Conservation (phyloP, 2,888 invertebrate species). For the Acanthosoma haemorrhoidale region DNA sequence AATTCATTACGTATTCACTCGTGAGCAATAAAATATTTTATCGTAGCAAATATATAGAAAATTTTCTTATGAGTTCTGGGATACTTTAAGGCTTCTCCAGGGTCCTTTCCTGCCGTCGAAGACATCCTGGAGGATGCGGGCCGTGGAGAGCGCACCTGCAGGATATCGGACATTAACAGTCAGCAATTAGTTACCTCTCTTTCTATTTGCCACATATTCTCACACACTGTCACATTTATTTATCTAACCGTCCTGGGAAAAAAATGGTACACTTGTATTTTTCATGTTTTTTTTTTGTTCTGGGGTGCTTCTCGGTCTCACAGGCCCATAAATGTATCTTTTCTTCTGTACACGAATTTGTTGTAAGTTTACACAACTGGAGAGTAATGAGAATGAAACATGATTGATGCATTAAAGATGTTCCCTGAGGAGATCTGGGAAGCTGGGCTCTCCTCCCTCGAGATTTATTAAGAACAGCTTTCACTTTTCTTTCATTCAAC, state of each 20-base stretch:
- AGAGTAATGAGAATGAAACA: background rate
- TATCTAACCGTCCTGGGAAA: no score
- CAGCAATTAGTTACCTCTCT: background rate
- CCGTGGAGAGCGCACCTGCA: slow-evolving; percentile 19
- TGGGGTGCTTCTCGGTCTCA: no score
- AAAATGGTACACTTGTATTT: no score
- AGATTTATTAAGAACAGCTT: no score
- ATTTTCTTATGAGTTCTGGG: no score
- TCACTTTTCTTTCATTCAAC: no score
- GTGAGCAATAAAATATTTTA: no score
- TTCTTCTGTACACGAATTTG: background rate
- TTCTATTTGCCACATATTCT: slow-evolving; percentile 1
- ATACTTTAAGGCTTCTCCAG: no score
- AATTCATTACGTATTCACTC: no score
- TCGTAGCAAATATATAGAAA: no score
- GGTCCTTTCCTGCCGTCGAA: background rate
- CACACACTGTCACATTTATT: background rate
- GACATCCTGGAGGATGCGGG: background rate
- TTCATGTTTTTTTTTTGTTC: no score
- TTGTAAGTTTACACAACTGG: background rate
- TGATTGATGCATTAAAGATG: background rate
- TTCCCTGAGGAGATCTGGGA: background rate
- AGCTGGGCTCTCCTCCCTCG: background rate
- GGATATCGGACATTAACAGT: slow-evolving; percentile 6
- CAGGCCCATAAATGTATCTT: no score